phyloP scores from a whole-genome alignment of 2,797 vertebrate species.

The Potorous gilbertii region DNA sequence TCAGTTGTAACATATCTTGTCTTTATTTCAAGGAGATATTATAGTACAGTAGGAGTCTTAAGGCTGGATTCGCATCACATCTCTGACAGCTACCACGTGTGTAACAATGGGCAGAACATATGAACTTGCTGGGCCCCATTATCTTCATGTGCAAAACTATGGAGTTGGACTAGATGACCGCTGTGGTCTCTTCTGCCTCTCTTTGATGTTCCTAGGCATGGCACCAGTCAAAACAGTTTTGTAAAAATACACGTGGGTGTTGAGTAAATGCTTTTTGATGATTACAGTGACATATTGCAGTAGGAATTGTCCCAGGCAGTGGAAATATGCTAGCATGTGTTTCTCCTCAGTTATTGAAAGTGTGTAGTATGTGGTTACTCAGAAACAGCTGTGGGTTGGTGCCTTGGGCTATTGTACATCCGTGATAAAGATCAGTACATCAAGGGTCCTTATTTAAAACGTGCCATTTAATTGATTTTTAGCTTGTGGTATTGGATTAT shows the following conservation, averaged over 20 bases:
- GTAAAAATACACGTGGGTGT: background rate
- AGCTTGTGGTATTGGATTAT: slow-evolving; percentile 1
- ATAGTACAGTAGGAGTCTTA: background rate
- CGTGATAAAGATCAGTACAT: background rate
- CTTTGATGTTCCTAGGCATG: background rate
- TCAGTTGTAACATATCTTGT: background rate
- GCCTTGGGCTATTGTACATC: background rate
- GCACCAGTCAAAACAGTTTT: background rate
- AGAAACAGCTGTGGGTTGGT: slow-evolving; percentile 5
- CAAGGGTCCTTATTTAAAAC: slow-evolving; percentile 5
- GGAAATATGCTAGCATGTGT: background rate
- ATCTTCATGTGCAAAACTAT: background rate
- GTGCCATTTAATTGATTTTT: slow-evolving; percentile 51
- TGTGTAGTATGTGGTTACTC: background rate
- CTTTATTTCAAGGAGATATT: background rate
- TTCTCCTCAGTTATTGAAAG: background rate
- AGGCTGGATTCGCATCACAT: background rate
- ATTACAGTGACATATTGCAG: background rate
- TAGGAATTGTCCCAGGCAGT: background rate
- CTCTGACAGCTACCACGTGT: background rate
- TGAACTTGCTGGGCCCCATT: background rate
- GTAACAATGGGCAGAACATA: background rate
- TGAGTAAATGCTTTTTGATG: slow-evolving; percentile 30
- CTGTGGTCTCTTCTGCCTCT: background rate
- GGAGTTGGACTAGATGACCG: background rate